Percentiles rank a stretch among this genome's conserved stretches.
These are phyloP conservation scores for Zapus hudsonius DNA, from an alignment of 2,113 vertebrate genomes.

Conservation along the genomic window DNA sequence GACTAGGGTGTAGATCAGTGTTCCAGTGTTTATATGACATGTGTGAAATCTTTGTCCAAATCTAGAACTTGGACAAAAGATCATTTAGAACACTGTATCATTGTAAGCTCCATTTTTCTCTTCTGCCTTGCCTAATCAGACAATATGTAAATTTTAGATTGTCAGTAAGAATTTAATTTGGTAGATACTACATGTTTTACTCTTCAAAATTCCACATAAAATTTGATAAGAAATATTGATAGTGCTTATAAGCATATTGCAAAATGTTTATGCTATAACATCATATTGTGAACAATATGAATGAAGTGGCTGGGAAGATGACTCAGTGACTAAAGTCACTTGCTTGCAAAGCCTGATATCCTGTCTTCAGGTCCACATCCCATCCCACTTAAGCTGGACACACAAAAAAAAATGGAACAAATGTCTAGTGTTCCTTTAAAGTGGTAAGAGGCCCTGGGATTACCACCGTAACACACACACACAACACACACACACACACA, in stretches of 20 bases:
- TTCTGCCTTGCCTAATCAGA: neutral
- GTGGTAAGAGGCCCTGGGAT: too few species aligned
- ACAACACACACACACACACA: too few species aligned
- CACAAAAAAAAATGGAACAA: too few species aligned
- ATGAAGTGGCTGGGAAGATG: neutral
- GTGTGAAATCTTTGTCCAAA: neutral
- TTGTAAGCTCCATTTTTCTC: neutral
- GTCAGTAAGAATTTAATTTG: neutral
- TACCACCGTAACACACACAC: too few species aligned
- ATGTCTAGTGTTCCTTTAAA: too few species aligned
- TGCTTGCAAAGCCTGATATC: too few species aligned
- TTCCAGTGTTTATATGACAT: neutral
- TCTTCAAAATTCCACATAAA: neutral
- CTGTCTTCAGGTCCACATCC: too few species aligned
- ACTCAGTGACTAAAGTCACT: too few species aligned
- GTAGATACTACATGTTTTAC: neutral
- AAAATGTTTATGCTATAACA: neutral
- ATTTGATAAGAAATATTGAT: neutral
- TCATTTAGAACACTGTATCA: neutral
- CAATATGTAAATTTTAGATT: neutral
- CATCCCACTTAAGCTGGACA: too few species aligned
- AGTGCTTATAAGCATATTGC: neutral
- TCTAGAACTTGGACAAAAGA: neutral
- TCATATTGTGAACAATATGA: neutral
- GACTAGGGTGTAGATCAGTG: too few species aligned